These are phyloP conservation scores for Sinocyclocheilus maitianheensis DNA, from an alignment of 2,113 vertebrate genomes.

Conservation along the genomic window DNA sequence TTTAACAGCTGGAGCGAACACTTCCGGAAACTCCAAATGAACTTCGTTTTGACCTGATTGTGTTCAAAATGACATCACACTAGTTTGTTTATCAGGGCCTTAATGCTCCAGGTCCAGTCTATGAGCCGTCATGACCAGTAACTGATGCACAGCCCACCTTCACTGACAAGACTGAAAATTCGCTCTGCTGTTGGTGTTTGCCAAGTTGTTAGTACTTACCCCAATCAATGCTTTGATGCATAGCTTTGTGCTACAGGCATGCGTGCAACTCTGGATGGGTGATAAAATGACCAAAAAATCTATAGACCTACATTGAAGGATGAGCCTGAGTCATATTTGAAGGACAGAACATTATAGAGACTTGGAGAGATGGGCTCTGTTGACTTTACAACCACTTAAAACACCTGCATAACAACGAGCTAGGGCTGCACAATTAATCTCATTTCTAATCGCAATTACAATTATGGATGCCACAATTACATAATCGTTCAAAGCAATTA, in stretches of 20 bases:
- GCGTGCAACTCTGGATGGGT: too few relatives aligned
- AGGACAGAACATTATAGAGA: background rate
- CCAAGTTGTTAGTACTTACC: background rate
- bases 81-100: background rate
- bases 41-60: background rate
- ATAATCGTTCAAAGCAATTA: too few relatives aligned
- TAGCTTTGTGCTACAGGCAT: background rate
- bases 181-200: background rate
- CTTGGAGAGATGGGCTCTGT: background rate
- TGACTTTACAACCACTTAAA: background rate
- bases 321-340: too few relatives aligned
- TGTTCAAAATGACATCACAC: too few relatives aligned
- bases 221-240: too few relatives aligned
- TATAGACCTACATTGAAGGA: too few relatives aligned
- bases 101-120: background rate
- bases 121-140: background rate
- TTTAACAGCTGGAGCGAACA: background rate
- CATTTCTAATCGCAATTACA: too few relatives aligned
- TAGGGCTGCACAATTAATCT: too few relatives aligned
- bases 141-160: background rate
- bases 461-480: too few relatives aligned
- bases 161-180: background rate
- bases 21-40: background rate
- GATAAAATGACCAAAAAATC: too few relatives aligned
- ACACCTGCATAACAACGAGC: background rate